These are phyloP conservation scores for Taenaris catops DNA, from an alignment of 2,888 invertebrate species.

Conservation along the genomic window DNA sequence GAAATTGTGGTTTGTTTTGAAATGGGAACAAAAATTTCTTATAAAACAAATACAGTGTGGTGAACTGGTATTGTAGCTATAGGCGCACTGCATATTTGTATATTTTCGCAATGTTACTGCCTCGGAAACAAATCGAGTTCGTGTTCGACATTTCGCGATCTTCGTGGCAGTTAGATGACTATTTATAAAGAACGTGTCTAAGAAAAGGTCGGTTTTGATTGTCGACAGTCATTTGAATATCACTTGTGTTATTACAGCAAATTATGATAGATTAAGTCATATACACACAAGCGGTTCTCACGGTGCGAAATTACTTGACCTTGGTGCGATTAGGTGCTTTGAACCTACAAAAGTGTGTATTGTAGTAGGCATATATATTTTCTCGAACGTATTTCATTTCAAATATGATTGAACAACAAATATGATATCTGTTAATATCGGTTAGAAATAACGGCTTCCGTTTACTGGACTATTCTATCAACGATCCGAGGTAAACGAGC, in stretches of 20 bases:
- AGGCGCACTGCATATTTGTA: conserved; percentile 40
- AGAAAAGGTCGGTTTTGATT: conserved; percentile 78
- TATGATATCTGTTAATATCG: conserved; percentile 35
- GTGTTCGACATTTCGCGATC: conserved; percentile 77
- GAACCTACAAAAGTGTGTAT: conserved; percentile 16
- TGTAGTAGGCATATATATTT: not conserved
- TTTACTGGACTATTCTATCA: conserved; percentile 53
- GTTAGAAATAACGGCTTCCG: conserved; percentile 66
- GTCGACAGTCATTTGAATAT: conserved; percentile 76
- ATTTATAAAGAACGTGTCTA: conserved; percentile 77
- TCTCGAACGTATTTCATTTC: not conserved
- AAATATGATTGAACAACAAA: conserved; percentile 1
- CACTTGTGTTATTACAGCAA: conserved; percentile 70
- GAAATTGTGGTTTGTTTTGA: not conserved
- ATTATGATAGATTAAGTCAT: conserved; percentile 74
- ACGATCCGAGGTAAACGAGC: conserved; percentile 70
- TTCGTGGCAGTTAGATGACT: conserved; percentile 70
- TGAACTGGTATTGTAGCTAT: conserved; percentile 6
- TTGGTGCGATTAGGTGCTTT: conserved; percentile 53
- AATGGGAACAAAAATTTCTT: not conserved
- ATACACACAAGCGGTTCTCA: conserved; percentile 66
- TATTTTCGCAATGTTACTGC: conserved; percentile 59
- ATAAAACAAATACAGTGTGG: not conserved
- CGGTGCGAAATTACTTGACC: conserved; percentile 68
- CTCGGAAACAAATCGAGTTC: conserved; percentile 71